These are phyloP conservation scores for Mus pahari DNA, from an alignment of 2,113 vertebrate genomes.

Conservation along the genomic window DNA sequence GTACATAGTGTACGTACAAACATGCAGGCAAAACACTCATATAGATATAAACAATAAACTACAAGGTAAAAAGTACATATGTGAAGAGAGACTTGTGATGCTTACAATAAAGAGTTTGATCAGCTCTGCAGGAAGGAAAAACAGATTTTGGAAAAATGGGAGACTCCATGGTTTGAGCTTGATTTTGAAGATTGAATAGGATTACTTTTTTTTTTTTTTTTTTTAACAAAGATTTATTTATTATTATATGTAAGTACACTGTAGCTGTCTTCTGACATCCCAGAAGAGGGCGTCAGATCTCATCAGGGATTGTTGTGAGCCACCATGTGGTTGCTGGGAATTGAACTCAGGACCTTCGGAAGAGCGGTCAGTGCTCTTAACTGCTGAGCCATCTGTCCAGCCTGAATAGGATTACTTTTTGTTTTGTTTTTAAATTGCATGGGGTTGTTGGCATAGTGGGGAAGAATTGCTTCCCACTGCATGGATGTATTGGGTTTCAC, in stretches of 20 bases:
- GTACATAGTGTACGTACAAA: background rate
- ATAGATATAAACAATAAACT: background rate
- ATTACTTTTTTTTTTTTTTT: background rate
- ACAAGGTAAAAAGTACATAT: background rate
- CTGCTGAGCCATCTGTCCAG: too few relatives aligned
- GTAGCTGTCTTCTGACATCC: too few relatives aligned
- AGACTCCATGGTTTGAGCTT: conserved; percentile 20
- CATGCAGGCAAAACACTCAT: background rate
- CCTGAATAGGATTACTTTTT: background rate
- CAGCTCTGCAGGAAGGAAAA: background rate
- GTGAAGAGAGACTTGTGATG: background rate
- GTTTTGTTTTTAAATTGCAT: background rate
- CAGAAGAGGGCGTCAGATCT: too few relatives aligned
- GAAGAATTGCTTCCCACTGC: background rate
- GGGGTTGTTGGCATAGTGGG: background rate
- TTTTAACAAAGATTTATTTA: too few relatives aligned
- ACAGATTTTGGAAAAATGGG: conserved; percentile 9
- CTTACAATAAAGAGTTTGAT: background rate
- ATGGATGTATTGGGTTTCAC: background rate
- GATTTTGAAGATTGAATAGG: background rate
- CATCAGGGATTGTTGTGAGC: too few relatives aligned
- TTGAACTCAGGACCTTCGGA: too few relatives aligned
- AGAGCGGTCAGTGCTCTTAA: too few relatives aligned
- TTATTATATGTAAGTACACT: too few relatives aligned
- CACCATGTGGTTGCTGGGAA: too few relatives aligned